phyloP scores from a whole-genome alignment of 2,888 invertebrate species.

The Lampropteryx suffumata region DNA sequence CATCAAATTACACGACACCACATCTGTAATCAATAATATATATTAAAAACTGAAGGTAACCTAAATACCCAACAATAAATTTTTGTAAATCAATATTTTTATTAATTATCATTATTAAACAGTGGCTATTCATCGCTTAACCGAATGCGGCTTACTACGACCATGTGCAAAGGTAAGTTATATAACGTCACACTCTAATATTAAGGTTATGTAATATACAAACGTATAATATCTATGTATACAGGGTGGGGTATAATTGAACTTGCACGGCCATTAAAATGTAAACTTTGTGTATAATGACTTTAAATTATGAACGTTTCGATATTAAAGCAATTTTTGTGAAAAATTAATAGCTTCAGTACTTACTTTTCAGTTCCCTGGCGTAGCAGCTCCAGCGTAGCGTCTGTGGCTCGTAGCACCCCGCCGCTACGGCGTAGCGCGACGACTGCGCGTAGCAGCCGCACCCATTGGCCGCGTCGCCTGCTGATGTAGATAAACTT shows the following conservation, averaged over 20 bases:
- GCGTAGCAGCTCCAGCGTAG: constrained; percentile 70
- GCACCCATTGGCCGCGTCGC: constrained; percentile 64
- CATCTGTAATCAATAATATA: constrained; percentile 29
- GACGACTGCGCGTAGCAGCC: constrained; percentile 76
- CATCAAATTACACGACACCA: constrained; percentile 59
- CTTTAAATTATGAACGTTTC: not conserved
- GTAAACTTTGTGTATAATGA: not conserved
- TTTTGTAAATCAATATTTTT: too few relatives aligned
- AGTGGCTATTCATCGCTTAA: too few relatives aligned
- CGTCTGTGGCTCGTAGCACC: constrained; percentile 74
- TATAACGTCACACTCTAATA: too few relatives aligned
- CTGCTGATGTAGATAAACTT: constrained; percentile 58
- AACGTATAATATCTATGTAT: constrained; percentile 9
- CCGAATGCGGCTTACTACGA: too few relatives aligned
- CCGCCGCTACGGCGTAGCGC: constrained; percentile 59
- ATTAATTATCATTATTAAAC: too few relatives aligned
- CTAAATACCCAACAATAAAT: not conserved
- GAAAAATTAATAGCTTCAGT: constrained; percentile 15
- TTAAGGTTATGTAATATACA: constrained; percentile 30
- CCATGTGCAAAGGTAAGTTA: constrained; percentile 1
- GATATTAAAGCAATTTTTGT: constrained; percentile 5
- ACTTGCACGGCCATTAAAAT: not conserved
- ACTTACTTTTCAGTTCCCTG: constrained; percentile 74
- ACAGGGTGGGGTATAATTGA: not conserved
- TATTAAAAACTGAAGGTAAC: not conserved